Conservation (phyloP, 2,888 invertebrate species). For the Brenthis daphne region DNA sequence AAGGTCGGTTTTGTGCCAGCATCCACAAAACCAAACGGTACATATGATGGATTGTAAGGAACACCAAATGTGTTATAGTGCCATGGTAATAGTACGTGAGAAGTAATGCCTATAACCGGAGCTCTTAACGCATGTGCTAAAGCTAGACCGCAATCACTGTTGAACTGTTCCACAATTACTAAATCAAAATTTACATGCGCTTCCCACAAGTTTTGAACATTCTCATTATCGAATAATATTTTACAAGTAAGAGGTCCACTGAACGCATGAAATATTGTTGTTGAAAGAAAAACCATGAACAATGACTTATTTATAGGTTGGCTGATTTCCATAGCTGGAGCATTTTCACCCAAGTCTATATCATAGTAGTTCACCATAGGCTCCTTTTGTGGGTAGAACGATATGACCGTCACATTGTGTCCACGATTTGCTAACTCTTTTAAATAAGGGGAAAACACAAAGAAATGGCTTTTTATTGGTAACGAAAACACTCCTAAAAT, state of each 20-base stretch:
- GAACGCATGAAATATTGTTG: conserved; percentile 32
- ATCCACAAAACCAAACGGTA: conserved; percentile 75
- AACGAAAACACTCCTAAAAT: conserved; percentile 85
- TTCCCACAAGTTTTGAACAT: conserved; percentile 62
- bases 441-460: conserved; percentile 83
- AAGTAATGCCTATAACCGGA: conserved; percentile 82
- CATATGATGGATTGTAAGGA: conserved; percentile 82
- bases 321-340: conserved; percentile 39
- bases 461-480: conserved; percentile 86
- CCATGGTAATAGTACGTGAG: conserved; percentile 84
- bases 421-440: conserved; percentile 82
- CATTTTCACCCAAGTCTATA: conserved; percentile 69
- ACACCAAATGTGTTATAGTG: conserved; percentile 79
- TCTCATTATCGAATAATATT: conserved; percentile 55
- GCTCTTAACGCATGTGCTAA: conserved; percentile 83
- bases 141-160: conserved; percentile 86
- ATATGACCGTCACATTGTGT: conserved; percentile 85
- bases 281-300: conserved; percentile 25
- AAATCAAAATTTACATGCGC: conserved; percentile 83
- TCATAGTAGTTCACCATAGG: conserved; percentile 81
- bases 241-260: conserved; percentile 52
- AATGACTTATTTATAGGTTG: conserved; percentile 36
- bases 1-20: conserved; percentile 65
- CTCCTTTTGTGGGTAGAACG: conserved; percentile 80
- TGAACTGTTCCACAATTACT: conserved; percentile 86